These are phyloP conservation scores for Aix galericulata DNA, from an alignment of 2,113 vertebrate genomes.

Conservation along the genomic window DNA sequence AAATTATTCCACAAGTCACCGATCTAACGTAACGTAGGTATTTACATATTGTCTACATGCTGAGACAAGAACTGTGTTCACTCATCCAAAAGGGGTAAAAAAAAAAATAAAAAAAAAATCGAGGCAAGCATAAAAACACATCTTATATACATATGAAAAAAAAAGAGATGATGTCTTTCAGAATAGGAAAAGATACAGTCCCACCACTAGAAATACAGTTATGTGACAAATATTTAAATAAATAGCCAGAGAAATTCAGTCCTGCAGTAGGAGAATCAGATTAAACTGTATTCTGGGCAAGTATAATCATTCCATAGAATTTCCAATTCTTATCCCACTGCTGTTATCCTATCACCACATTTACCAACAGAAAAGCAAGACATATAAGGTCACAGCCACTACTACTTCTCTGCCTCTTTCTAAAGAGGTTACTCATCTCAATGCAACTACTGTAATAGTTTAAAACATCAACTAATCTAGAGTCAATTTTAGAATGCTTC, in stretches of 20 bases:
- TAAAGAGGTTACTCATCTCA: background rate
- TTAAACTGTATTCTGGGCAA: background rate
- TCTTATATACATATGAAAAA: background rate
- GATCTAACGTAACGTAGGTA: background rate
- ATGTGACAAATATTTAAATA: background rate
- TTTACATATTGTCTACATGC: conserved; percentile 3
- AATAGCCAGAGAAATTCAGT: background rate
- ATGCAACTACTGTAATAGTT: background rate
- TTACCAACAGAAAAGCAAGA: background rate
- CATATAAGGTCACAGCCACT: background rate
- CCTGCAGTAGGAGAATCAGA: background rate
- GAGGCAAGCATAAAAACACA: background rate
- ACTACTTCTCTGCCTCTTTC: background rate
- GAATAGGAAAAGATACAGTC: background rate
- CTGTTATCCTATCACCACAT: background rate
- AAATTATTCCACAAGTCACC: conserved; percentile 14
- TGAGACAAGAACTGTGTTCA: conserved; percentile 28
- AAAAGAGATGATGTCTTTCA: background rate
- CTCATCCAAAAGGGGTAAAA: conserved; percentile 44
- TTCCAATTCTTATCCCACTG: background rate
- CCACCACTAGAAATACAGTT: background rate
- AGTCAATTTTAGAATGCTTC: background rate
- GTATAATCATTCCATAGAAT: background rate
- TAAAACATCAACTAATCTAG: background rate
- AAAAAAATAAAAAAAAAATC: conserved; percentile 54